Evolutionary conservation across 2,888 invertebrate species (phyloP).

Genomic region (Diarsia dahlii): DNA sequence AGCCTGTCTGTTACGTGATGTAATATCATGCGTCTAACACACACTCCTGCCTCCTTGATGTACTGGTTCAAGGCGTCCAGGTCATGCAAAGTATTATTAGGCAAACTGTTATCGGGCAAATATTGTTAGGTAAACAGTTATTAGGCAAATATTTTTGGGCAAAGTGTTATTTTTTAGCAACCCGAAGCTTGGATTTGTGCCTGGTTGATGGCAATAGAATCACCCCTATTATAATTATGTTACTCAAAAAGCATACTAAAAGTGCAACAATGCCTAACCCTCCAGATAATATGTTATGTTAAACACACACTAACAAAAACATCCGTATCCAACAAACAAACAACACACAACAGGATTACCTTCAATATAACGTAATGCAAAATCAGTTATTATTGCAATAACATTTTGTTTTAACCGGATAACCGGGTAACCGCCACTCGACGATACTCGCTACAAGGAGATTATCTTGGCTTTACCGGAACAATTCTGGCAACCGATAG

Average conservation of each 20-base stretch:
- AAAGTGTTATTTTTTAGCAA: too few species aligned
- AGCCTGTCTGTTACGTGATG: too few species aligned
- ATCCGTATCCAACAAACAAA: slow-evolving; percentile 12
- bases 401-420: slow-evolving; percentile 85
- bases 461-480: slow-evolving; percentile 84
- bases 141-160: too few species aligned
- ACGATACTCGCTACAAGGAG: slow-evolving; percentile 79
- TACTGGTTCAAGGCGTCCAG: too few species aligned
- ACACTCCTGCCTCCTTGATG: too few species aligned
- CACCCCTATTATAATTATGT: not conserved
- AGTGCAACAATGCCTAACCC: not conserved
- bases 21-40: too few species aligned
- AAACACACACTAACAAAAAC: slow-evolving; percentile 9
- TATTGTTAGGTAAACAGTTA: too few species aligned
- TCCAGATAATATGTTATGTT: not conserved
- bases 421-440: slow-evolving; percentile 72
- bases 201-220: not conserved
- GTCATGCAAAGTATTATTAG: too few species aligned
- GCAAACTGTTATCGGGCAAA: too few species aligned
- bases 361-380: slow-evolving; percentile 74
- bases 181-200: not conserved
- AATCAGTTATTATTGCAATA: slow-evolving; percentile 83
- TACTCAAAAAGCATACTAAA: not conserved
- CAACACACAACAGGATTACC: slow-evolving; percentile 52
- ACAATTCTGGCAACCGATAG: slow-evolving; percentile 80